A percentile compares a stretch with the other conserved stretches of the same genome.
Conservation (phyloP, 2,113 vertebrate species). For the Salminus brasiliensis region DNA sequence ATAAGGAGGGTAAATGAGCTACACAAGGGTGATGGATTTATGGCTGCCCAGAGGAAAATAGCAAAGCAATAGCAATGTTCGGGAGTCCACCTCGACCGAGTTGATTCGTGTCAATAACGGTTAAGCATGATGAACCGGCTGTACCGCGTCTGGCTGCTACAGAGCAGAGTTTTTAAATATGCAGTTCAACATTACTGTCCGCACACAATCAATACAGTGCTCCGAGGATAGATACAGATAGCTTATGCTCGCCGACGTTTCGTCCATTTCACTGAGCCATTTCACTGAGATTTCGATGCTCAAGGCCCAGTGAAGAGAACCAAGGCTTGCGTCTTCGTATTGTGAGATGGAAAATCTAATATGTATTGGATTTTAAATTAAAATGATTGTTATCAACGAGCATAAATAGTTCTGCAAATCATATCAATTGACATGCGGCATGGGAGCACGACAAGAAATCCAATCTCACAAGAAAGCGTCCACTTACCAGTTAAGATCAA, state of each 20-base stretch:
- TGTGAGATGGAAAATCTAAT: neutral
- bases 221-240: constrained; percentile 22
- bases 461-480: too few species aligned
- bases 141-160: neutral
- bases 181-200: constrained; percentile 39
- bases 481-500: neutral
- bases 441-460: too few species aligned
- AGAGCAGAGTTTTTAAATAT: constrained; percentile 30
- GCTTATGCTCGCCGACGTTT: constrained; percentile 29
- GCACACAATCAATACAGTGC: constrained; percentile 38
- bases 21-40: constrained; percentile 16
- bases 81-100: constrained; percentile 16
- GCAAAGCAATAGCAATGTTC: constrained; percentile 11
- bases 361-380: neutral
- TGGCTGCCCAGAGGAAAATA: constrained; percentile 13
- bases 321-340: neutral
- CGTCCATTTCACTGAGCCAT: constrained; percentile 13
- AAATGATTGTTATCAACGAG: neutral
- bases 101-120: constrained; percentile 39
- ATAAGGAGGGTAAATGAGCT: constrained; percentile 2
- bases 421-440: too few species aligned
- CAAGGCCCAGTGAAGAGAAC: neutral
- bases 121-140: constrained; percentile 45
- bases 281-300: neutral
- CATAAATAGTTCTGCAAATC: neutral